Evolutionary conservation across 2,888 invertebrate genomes (phyloP).

Genomic region (Ypsolopha scabrella): DNA sequence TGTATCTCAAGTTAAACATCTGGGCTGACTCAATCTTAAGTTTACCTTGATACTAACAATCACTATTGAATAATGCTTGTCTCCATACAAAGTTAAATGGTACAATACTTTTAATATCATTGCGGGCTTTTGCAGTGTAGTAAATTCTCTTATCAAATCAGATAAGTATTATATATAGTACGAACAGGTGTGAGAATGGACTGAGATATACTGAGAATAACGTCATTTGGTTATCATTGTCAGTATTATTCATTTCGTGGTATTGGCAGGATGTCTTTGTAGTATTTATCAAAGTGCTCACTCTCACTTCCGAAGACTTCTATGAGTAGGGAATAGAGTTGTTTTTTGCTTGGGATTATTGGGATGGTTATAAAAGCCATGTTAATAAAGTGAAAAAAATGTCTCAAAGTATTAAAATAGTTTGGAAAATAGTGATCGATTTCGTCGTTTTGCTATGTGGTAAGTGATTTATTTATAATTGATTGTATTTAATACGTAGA

Average conservation of each 20-base stretch:
- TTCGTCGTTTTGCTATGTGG: slow-evolving; percentile 36
- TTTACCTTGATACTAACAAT: too few species aligned
- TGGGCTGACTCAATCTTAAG: too few species aligned
- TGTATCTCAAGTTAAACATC: too few species aligned
- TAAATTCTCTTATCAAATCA: not conserved
- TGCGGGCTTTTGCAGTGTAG: not conserved
- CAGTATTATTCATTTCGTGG: not conserved
- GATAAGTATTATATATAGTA: not conserved
- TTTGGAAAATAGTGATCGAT: slow-evolving; percentile 48
- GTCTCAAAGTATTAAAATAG: slow-evolving; percentile 33
- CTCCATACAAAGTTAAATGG: too few species aligned
- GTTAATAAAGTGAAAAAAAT: slow-evolving; percentile 14
- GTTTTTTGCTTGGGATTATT: not conserved
- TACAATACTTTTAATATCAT: not conserved
- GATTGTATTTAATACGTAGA: not conserved
- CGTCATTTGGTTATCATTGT: not conserved
- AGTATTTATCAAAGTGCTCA: not conserved
- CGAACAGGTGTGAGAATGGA: too few species aligned
- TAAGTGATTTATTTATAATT: slow-evolving; percentile 23
- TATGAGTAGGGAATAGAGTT: not conserved
- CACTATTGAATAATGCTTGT: too few species aligned
- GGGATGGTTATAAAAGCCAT: not conserved
- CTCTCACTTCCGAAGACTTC: too few species aligned
- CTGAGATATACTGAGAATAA: not conserved
- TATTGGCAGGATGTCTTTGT: not conserved